A percentile compares a stretch with the other conserved stretches of the same genome.
phyloP scores from a whole-genome alignment of 2,113 vertebrate genomes.

The Menidia beryllina region DNA sequence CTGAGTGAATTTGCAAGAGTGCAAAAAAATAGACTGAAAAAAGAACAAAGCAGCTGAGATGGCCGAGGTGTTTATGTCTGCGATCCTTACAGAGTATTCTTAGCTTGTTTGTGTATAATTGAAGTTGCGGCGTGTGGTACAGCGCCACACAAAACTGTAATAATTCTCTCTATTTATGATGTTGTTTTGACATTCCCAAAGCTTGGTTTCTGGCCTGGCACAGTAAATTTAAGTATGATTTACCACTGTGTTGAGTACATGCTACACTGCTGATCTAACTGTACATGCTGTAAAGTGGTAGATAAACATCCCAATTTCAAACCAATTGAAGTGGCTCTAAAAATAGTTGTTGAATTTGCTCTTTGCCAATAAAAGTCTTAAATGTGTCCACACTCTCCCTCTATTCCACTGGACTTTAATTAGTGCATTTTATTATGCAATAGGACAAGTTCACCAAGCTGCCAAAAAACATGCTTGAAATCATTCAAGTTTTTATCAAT shows the following conservation, averaged over 20 bases:
- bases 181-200: conserved; percentile 72
- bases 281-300: conserved; percentile 35
- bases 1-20: conserved; percentile 48
- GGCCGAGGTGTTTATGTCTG: conserved; percentile 75
- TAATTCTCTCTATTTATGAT: conserved; percentile 73
- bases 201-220: conserved; percentile 61
- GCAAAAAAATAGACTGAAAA: conserved; percentile 44
- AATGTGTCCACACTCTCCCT: background rate
- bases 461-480: conserved; percentile 13
- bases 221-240: conserved; percentile 52
- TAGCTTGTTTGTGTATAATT: conserved; percentile 81
- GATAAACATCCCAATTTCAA: background rate
- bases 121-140: conserved; percentile 69
- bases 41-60: conserved; percentile 39
- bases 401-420: conserved; percentile 6
- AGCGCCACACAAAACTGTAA: conserved; percentile 71
- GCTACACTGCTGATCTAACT: conserved; percentile 33
- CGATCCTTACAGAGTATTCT: conserved; percentile 67
- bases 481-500: background rate
- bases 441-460: background rate
- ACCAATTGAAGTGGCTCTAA: conserved; percentile 11
- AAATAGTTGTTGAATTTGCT: background rate
- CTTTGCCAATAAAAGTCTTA: conserved; percentile 1
- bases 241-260: conserved; percentile 39
- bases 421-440: background rate